These are phyloP conservation scores for Luehdorfia chinensis DNA, from an alignment of 1,140 invertebrate species.

Conservation along the genomic window DNA sequence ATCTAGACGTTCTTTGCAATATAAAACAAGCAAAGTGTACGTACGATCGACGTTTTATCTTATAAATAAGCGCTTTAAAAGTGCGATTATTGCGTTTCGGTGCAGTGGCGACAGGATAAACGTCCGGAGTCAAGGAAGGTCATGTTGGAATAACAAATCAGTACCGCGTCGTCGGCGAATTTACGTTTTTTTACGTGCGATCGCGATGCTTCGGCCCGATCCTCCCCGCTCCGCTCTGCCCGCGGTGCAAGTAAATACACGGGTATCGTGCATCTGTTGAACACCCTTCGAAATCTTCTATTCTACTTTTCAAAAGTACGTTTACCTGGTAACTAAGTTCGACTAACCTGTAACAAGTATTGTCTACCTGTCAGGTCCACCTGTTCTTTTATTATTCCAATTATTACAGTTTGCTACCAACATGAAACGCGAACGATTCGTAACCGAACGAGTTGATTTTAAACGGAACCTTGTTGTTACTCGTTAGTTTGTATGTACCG, in stretches of 20 bases:
- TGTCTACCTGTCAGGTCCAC: constrained; percentile 40
- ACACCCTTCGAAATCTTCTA: constrained; percentile 6
- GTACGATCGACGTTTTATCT: too few species aligned
- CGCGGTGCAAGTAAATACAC: constrained; percentile 6
- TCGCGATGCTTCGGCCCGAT: constrained; percentile 21
- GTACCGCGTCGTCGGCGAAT: constrained; percentile 22
- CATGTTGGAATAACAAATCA: constrained; percentile 52
- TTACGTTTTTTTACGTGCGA: constrained; percentile 26
- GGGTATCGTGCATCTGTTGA: constrained; percentile 1
- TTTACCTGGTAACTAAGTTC: constrained; percentile 22
- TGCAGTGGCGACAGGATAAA: constrained; percentile 22
- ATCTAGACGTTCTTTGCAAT: too few species aligned
- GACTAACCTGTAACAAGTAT: background rate
- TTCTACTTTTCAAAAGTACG: constrained; percentile 4
- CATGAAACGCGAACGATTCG: constrained; percentile 32
- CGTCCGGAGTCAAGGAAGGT: constrained; percentile 49
- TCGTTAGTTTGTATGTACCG: constrained; percentile 24
- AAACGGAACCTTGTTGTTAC: constrained; percentile 35
- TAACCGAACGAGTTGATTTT: constrained; percentile 43
- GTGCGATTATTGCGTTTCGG: background rate
- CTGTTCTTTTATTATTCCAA: constrained; percentile 30
- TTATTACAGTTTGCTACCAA: constrained; percentile 16
- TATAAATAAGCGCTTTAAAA: background rate
- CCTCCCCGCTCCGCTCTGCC: constrained; percentile 13
- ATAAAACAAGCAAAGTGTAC: too few species aligned